A percentile compares a stretch with the other conserved stretches of the same genome.
phyloP scores from a whole-genome alignment of 1,140 invertebrate genomes.

The Berghia stephanieae region DNA sequence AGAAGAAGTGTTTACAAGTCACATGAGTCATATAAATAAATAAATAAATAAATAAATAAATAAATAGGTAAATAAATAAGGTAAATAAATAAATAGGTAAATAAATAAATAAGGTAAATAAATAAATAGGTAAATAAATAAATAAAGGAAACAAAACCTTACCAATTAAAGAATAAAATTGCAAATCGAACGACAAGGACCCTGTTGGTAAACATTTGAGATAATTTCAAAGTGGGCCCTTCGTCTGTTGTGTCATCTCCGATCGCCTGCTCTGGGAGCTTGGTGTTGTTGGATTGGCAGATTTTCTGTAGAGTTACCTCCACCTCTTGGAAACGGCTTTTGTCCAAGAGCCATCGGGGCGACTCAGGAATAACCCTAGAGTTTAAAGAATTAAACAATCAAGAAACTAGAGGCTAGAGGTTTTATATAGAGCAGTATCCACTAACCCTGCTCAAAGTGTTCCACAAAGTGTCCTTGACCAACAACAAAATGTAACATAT shows the following conservation, averaged over 20 bases:
- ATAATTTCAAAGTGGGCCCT: slow-evolving; percentile 26
- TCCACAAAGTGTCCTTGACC: no score
- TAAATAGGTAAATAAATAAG: background rate
- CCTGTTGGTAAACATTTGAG: slow-evolving; percentile 35
- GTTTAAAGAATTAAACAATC: background rate
- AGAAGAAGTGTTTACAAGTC: background rate
- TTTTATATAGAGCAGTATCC: no score
- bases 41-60: background rate
- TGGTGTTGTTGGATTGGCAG: slow-evolving; percentile 41
- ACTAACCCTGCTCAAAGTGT: no score
- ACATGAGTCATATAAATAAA: background rate
- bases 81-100: background rate
- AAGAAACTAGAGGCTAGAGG: no score
- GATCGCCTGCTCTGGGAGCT: slow-evolving; percentile 37
- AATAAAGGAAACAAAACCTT: background rate
- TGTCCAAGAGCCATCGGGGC: slow-evolving; percentile 47
- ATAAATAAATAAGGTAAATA: background rate
- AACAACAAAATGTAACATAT: no score
- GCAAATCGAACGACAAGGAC: slow-evolving; percentile 35
- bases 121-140: background rate
- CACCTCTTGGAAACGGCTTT: slow-evolving; percentile 33
- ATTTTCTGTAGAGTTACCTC: slow-evolving; percentile 39
- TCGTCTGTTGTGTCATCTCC: slow-evolving; percentile 27
- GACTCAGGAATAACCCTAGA: slow-evolving; percentile 48
- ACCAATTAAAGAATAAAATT: slow-evolving; percentile 49